phyloP scores from a whole-genome alignment of 2,888 invertebrate species.

The Trissolcus japonicus region DNA sequence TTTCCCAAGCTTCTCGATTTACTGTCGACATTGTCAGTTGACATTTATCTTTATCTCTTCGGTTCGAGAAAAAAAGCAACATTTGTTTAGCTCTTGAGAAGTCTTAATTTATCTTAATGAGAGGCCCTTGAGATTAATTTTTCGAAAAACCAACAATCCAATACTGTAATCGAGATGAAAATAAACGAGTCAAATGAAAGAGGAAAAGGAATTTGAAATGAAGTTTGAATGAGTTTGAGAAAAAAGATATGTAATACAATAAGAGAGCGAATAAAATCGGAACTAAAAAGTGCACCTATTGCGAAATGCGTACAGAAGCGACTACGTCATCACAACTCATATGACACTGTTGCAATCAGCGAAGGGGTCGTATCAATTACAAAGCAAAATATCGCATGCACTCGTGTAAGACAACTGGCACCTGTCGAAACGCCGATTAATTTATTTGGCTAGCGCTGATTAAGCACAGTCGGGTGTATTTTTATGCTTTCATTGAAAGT shows the following conservation, averaged over 20 bases:
- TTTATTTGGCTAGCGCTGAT: slow-evolving; percentile 42
- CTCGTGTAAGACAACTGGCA: slow-evolving; percentile 37
- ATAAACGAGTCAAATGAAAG: neutral
- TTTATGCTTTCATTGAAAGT: slow-evolving; percentile 40
- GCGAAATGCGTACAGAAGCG: neutral
- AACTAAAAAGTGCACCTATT: neutral
- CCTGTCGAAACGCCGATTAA: slow-evolving; percentile 39
- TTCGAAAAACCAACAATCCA: neutral
- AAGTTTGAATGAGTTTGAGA: neutral
- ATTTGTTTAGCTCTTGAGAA: slow-evolving; percentile 2
- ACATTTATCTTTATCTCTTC: neutral
- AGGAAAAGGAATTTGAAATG: neutral
- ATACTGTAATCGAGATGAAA: neutral
- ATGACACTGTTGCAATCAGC: neutral
- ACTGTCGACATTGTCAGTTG: slow-evolving; percentile 9
- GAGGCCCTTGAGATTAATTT: neutral
- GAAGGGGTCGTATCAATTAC: slow-evolving; percentile 34
- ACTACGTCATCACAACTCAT: slow-evolving; percentile 2
- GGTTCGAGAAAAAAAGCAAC: neutral
- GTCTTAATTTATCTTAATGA: too few species aligned
- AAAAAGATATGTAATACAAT: neutral
- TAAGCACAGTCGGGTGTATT: slow-evolving; percentile 34
- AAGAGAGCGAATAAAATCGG: neutral
- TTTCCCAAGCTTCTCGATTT: slow-evolving; percentile 31
- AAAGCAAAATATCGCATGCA: slow-evolving; percentile 18